Evolutionary conservation across 2,888 invertebrate species (phyloP).

Genomic region (Halictus quadricinctus): DNA sequence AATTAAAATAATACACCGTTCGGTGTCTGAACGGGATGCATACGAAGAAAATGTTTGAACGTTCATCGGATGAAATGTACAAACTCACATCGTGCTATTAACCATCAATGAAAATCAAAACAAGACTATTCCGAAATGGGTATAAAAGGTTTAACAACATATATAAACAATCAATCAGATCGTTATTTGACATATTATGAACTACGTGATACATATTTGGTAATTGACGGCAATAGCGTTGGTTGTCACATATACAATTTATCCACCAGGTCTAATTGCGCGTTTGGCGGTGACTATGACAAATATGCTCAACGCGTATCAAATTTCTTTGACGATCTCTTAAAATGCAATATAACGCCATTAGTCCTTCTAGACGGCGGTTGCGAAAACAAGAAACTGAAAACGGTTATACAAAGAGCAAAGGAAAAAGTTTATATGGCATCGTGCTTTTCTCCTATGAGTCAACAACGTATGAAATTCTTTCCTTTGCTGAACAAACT

Average conservation of each 20-base stretch:
- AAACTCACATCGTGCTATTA: neutral
- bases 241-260: conserved; percentile 88
- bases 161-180: conserved; percentile 87
- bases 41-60: neutral
- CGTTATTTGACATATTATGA: conserved; percentile 86
- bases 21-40: neutral
- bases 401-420: conserved; percentile 86
- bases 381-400: conserved; percentile 88
- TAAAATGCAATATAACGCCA: conserved; percentile 88
- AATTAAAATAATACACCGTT: neutral
- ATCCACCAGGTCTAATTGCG: conserved; percentile 86
- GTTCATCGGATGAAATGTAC: neutral
- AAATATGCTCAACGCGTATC: conserved; percentile 86
- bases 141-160: conserved; percentile 92
- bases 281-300: conserved; percentile 94
- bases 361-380: conserved; percentile 93
- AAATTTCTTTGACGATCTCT: conserved; percentile 88
- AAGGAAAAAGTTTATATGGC: conserved; percentile 85
- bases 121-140: conserved; percentile 84
- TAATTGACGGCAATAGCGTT: conserved; percentile 92
- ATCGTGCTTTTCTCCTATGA: conserved; percentile 83
- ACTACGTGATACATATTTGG: conserved; percentile 87
- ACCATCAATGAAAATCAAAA: neutral
- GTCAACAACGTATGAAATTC: conserved; percentile 84
- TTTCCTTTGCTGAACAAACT: conserved; percentile 90